phyloP scores from a whole-genome alignment of 2,797 vertebrate genomes.

The Eidolon dupreanum region DNA sequence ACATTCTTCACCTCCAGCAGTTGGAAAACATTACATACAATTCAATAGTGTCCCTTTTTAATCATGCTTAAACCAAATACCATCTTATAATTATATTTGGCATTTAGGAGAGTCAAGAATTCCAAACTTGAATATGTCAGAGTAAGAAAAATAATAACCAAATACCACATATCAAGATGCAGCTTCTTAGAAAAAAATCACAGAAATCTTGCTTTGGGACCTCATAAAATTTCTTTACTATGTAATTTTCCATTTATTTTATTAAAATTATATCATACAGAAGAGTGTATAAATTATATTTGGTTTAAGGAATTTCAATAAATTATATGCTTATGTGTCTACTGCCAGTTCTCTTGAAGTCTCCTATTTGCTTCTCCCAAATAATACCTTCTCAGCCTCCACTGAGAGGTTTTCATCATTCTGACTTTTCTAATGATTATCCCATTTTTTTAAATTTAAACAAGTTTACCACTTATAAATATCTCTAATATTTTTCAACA shows the following conservation, averaged over 20 bases:
- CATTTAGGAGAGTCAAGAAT: neutral
- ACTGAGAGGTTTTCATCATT: neutral
- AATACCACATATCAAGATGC: neutral
- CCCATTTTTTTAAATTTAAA: neutral
- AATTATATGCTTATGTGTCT: neutral
- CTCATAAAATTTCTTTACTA: neutral
- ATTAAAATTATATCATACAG: neutral
- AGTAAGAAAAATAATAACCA: conserved; percentile 21
- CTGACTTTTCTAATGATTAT: neutral
- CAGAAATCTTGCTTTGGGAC: neutral
- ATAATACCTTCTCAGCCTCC: neutral
- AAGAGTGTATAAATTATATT: neutral
- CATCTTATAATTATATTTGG: neutral
- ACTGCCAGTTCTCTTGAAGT: neutral
- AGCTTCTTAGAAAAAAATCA: neutral
- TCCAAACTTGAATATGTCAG: conserved; percentile 29
- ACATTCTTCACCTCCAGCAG: neutral
- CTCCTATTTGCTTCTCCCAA: fast-evolving
- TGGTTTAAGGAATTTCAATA: neutral
- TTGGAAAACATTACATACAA: neutral
- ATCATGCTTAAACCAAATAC: conserved; percentile 22
- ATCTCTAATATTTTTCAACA: neutral
- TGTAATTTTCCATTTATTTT: neutral
- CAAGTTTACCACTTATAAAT: neutral
- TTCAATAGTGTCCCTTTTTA: neutral